phyloP scores from a whole-genome alignment of 2,888 invertebrate species.

The Phasia obesa region DNA sequence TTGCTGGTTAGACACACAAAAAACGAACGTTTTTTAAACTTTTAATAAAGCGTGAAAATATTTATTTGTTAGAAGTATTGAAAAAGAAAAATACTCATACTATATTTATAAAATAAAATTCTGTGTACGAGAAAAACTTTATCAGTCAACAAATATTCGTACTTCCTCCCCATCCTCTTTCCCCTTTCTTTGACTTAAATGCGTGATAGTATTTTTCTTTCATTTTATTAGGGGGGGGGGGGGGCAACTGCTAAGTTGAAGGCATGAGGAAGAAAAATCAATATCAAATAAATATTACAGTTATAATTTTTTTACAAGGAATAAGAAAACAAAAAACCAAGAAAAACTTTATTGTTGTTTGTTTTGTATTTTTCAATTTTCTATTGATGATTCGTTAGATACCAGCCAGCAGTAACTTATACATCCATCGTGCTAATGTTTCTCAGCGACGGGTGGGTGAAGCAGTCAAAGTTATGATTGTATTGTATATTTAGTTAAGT shows the following conservation, averaged over 20 bases:
- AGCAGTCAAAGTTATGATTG: slow-evolving; percentile 41
- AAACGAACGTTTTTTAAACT: slow-evolving; percentile 46
- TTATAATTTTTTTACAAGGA: slow-evolving; percentile 56
- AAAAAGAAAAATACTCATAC: slow-evolving; percentile 5
- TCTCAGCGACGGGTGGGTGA: neutral
- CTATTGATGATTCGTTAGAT: slow-evolving; percentile 49
- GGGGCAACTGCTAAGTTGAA: neutral
- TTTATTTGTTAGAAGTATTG: slow-evolving; percentile 60
- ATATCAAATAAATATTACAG: slow-evolving; percentile 67
- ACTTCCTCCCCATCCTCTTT: too few relatives aligned
- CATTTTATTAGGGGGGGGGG: neutral
- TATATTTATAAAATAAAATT: slow-evolving; percentile 28
- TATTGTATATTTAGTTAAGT: slow-evolving; percentile 51
- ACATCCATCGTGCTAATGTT: slow-evolving; percentile 26
- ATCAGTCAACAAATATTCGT: slow-evolving; percentile 5
- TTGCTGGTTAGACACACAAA: slow-evolving; percentile 42
- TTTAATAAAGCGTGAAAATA: slow-evolving; percentile 70
- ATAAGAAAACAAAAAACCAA: neutral
- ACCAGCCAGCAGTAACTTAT: slow-evolving; percentile 44
- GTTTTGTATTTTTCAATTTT: slow-evolving; percentile 45
- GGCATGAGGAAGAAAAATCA: slow-evolving; percentile 50
- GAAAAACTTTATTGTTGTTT: slow-evolving; percentile 38
- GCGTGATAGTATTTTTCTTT: slow-evolving; percentile 6
- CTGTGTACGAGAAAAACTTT: slow-evolving; percentile 38
- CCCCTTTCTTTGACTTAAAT: neutral